These are phyloP conservation scores for Morphnarchus princeps DNA, from an alignment of 2,113 vertebrate species.

Conservation along the genomic window DNA sequence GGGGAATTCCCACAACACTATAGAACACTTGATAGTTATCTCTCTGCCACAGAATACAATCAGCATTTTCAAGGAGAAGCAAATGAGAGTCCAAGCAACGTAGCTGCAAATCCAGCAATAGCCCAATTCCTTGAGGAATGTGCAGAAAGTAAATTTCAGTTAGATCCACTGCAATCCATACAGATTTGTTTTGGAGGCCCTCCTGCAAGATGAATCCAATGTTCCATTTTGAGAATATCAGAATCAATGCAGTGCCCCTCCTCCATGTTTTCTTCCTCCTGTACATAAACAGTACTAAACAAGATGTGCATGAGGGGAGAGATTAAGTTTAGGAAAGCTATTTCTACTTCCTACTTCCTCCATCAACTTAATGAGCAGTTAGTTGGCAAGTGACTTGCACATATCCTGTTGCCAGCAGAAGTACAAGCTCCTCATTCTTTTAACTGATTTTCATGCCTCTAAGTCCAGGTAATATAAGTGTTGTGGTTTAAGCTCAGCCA, in stretches of 20 bases:
- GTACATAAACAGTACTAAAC: not conserved
- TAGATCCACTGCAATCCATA: not conserved
- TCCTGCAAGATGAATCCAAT: not conserved
- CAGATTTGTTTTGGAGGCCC: not conserved
- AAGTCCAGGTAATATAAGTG: not conserved
- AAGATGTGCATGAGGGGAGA: not conserved
- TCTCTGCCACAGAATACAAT: not conserved
- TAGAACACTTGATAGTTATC: not conserved
- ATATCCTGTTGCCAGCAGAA: not conserved
- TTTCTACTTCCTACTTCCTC: not conserved
- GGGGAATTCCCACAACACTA: not conserved
- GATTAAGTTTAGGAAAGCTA: not conserved
- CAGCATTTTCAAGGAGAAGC: not conserved
- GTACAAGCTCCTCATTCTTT: not conserved
- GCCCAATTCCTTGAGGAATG: not conserved
- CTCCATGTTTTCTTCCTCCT: not conserved
- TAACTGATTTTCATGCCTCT: not conserved
- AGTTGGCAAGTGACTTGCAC: not conserved
- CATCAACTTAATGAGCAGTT: not conserved
- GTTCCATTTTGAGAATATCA: not conserved
- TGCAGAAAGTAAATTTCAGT: not conserved
- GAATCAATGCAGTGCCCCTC: not conserved
- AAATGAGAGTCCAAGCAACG: not conserved
- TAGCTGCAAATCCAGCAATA: not conserved
- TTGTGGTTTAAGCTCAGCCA: too few species aligned